Evolutionary conservation across 2,888 invertebrate species (phyloP), one percentile per base, ranked within the genome.

Genomic region (Hirtodrosophila trivittata): DNA sequence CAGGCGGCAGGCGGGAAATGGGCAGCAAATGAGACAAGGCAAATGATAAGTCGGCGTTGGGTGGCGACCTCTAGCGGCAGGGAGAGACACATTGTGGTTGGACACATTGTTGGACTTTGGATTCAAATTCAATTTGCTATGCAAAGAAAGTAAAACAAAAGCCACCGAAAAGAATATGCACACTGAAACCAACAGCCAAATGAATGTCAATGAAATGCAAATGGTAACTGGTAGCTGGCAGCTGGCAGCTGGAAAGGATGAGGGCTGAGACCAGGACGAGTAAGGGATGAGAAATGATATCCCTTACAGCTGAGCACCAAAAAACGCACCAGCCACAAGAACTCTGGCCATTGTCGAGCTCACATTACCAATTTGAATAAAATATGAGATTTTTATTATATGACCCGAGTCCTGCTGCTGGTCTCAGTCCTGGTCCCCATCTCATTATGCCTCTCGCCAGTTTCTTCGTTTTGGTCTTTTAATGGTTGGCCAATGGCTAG

Each of bases 361-460:
- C 88, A 71, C 77, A 87, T 89, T 86, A 85, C 86, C 87, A 89
- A 87, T 88, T 87, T 88, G 81, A 88, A 88, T 88, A 89, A 89
- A 88, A 89, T 88, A 87, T 88, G 85, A 87, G 87, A 75, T 64
- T 87, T 86, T 86, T 81, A 85, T 88, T 74, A 86, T 83, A 58
- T 41, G 50, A 21, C 10, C 8, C n/a, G 7, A 14, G 18, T n/a
- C n/a, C n/a, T 8, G 2, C 18, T 7, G 10, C 25, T 18, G 1
- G 21, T 25, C 25, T 28, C 10, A 13, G 9, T 10, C 8, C 4
- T 6, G 25, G 25, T 6, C n/a, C n/a, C n/a, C n/a, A 16, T 25
- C 32, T 30, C 10, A 4, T 16, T 43, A n/a, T n/a, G n/a, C n/a
- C n/a, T n/a, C n/a, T n/a, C n/a, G n/a, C n/a, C n/a, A n/a, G n/a